phyloP scores from a whole-genome alignment of 2,113 vertebrate genomes.

The Thunnus maccoyii region DNA sequence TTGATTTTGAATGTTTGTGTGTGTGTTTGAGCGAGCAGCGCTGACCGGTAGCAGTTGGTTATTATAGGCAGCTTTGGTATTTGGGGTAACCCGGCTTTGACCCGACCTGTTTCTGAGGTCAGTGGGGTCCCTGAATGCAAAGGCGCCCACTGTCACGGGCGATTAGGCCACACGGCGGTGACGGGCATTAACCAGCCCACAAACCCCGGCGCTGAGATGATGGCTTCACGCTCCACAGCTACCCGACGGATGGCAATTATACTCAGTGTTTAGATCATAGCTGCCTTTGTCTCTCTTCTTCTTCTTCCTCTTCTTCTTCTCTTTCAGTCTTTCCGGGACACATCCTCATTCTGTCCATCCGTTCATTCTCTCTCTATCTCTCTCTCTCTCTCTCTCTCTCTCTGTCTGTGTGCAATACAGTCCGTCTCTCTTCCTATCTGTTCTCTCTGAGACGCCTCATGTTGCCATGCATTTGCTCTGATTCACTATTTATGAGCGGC shows the following conservation, averaged over 20 bases:
- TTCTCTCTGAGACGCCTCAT: neutral
- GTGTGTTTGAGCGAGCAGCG: neutral
- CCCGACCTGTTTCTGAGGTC: conserved; percentile 48
- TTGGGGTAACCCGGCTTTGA: conserved; percentile 47
- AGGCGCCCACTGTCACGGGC: conserved; percentile 80
- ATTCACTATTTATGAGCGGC: conserved; percentile 49
- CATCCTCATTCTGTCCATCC: conserved; percentile 25
- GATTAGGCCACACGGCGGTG: conserved; percentile 61
- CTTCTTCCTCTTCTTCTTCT: neutral
- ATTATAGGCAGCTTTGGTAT: conserved; percentile 27
- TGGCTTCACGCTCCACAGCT: conserved; percentile 84
- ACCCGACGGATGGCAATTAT: conserved; percentile 80
- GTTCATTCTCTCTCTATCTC: conserved; percentile 10
- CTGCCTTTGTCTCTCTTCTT: conserved; percentile 57
- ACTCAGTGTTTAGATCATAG: conserved; percentile 90
- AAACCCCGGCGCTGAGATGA: conserved; percentile 66
- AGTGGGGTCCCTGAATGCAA: conserved; percentile 24
- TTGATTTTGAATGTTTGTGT: too few relatives aligned
- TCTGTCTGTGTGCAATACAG: conserved; percentile 1
- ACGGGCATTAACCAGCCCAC: conserved; percentile 81
- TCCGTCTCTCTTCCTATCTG: neutral
- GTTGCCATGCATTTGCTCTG: conserved; percentile 21
- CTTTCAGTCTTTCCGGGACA: neutral
- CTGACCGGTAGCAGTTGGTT: neutral
- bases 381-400: conserved; percentile 23